phyloP scores from a whole-genome alignment of 2,888 invertebrate genomes.

The Colostygia pectinataria region DNA sequence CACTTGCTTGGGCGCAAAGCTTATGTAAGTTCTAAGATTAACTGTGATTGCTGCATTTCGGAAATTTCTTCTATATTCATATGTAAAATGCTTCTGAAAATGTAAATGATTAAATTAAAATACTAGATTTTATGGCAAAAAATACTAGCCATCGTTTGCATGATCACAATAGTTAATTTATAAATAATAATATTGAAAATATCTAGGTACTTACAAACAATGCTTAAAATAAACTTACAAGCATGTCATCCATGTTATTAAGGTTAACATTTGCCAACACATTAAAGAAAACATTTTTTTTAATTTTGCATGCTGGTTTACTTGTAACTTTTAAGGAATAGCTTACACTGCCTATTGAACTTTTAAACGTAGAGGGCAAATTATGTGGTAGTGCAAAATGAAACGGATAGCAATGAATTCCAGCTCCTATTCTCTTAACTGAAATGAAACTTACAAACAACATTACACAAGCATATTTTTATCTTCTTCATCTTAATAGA shows the following conservation, averaged over 20 bases:
- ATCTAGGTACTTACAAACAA: background rate
- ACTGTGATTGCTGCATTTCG: constrained; percentile 51
- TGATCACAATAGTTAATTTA: too few relatives aligned
- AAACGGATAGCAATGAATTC: constrained; percentile 60
- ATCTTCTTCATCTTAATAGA: too few relatives aligned
- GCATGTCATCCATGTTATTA: constrained; percentile 26
- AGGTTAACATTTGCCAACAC: constrained; percentile 61
- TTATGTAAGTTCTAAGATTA: constrained; percentile 59
- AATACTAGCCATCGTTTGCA: background rate
- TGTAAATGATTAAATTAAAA: too few relatives aligned
- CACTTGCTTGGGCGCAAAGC: constrained; percentile 58
- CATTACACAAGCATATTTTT: too few relatives aligned
- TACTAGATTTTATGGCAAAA: too few relatives aligned
- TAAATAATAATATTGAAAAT: background rate
- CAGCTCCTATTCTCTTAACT: constrained; percentile 56
- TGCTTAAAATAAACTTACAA: constrained; percentile 19
- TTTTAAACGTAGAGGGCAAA: constrained; percentile 65
- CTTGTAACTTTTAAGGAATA: constrained; percentile 62
- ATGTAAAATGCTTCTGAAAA: constrained; percentile 54
- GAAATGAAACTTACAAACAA: constrained; percentile 25
- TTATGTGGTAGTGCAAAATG: constrained; percentile 64
- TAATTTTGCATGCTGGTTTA: constrained; percentile 50
- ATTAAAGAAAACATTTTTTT: constrained; percentile 48
- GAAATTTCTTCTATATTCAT: constrained; percentile 55
- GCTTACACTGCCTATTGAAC: constrained; percentile 59